Percentiles rank a stretch among this genome's conserved stretches.
phyloP scores from a whole-genome alignment of 1,140 invertebrate genomes.

The Polypedilum pembai region DNA sequence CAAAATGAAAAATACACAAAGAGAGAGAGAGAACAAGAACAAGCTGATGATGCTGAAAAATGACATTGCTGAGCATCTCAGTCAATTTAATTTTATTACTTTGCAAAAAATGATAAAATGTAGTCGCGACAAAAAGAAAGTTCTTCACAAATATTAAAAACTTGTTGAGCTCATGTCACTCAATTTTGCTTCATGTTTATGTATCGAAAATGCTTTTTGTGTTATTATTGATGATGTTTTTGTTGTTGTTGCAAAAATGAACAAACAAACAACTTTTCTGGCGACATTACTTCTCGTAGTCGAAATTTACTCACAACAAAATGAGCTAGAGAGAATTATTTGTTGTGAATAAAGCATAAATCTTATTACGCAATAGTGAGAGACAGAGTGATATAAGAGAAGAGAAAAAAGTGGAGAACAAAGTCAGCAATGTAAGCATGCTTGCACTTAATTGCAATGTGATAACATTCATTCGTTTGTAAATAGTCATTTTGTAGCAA shows the following conservation, averaged over 20 bases:
- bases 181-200: neutral
- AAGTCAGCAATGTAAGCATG: too few relatives aligned
- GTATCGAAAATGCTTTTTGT: neutral
- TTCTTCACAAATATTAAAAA: neutral
- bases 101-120: neutral
- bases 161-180: neutral
- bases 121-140: neutral
- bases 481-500: neutral
- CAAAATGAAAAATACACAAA: neutral
- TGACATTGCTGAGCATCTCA: neutral
- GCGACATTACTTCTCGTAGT: neutral
- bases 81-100: neutral
- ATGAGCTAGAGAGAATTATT: neutral
- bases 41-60: neutral
- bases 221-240: neutral
- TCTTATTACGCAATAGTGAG: neutral
- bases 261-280: constrained; percentile 7
- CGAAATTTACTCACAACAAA: neutral
- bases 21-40: neutral
- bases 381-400: neutral
- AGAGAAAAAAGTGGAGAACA: neutral
- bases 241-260: neutral
- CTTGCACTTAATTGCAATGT: too few relatives aligned
- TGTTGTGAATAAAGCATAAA: too few relatives aligned
- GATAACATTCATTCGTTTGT: neutral